Conservation (phyloP, 2,888 invertebrate genomes). For the Aelia acuminata region DNA sequence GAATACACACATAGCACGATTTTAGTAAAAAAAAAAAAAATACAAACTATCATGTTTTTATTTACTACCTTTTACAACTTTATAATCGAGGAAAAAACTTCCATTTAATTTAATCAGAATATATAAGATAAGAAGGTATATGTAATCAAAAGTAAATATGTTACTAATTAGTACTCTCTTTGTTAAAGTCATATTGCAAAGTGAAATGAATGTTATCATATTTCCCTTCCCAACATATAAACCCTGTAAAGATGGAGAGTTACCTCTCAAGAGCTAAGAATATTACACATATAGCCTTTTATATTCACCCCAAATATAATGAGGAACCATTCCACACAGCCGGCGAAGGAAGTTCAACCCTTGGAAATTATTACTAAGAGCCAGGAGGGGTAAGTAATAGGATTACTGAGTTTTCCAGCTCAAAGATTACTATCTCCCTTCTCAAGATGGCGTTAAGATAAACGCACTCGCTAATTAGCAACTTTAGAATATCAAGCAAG, state of each 20-base stretch:
- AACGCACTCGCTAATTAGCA: slow-evolving; percentile 42
- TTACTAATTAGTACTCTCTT: not conserved
- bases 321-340: not conserved
- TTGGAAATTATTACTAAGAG: slow-evolving; percentile 1
- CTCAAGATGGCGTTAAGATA: slow-evolving; percentile 49
- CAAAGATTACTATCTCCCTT: slow-evolving; percentile 37
- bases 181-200: not conserved
- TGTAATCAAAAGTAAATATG: not conserved
- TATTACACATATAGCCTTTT: slow-evolving; percentile 5
- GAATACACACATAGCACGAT: no score
- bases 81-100: no score
- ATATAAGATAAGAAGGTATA: not conserved
- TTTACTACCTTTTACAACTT: no score
- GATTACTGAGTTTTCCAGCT: slow-evolving; percentile 40
- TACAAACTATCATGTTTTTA: no score
- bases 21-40: no score
- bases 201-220: not conserved
- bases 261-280: not conserved
- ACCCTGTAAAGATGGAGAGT: not conserved
- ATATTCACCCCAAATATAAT: slow-evolving; percentile 3
- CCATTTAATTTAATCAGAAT: not conserved
- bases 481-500: not conserved
- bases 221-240: not conserved
- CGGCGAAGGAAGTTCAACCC: slow-evolving; percentile 25
- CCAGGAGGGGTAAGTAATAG: slow-evolving; percentile 25